Conservation (phyloP, 2,113 vertebrate species). For the Hypanus sabinus region DNA sequence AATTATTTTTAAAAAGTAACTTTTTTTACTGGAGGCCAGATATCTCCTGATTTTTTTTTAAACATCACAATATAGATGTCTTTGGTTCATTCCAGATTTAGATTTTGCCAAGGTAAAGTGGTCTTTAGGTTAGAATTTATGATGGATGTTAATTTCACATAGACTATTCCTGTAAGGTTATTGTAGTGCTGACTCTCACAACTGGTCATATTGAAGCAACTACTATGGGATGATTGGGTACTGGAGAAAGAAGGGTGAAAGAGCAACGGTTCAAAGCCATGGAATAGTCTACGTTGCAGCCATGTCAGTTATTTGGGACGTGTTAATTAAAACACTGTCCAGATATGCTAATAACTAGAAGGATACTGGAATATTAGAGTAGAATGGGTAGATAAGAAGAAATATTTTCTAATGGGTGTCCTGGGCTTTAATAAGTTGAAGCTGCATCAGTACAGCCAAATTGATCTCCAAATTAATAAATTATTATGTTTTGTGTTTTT, state of each 20-base stretch:
- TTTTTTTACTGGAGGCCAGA: background rate
- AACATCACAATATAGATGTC: background rate
- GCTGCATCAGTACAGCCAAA: background rate
- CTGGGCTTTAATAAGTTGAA: background rate
- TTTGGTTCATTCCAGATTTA: background rate
- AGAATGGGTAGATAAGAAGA: background rate
- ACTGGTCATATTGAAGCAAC: background rate
- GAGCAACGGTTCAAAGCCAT: background rate
- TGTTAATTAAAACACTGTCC: background rate
- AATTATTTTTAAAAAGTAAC: background rate
- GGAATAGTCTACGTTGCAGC: background rate
- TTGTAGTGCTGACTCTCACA: background rate
- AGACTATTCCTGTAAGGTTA: background rate
- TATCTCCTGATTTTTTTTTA: background rate
- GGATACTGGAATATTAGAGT: background rate
- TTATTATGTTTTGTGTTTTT: slow-evolving; percentile 42
- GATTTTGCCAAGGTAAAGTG: background rate
- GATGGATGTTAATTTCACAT: background rate
- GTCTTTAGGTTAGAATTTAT: background rate
- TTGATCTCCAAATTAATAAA: background rate
- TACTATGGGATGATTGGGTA: background rate
- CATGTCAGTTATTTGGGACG: background rate
- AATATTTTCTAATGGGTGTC: background rate
- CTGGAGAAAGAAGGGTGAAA: background rate
- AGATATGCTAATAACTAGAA: background rate